phyloP scores from a whole-genome alignment of 2,113 vertebrate species.

The Phoxinus phoxinus region DNA sequence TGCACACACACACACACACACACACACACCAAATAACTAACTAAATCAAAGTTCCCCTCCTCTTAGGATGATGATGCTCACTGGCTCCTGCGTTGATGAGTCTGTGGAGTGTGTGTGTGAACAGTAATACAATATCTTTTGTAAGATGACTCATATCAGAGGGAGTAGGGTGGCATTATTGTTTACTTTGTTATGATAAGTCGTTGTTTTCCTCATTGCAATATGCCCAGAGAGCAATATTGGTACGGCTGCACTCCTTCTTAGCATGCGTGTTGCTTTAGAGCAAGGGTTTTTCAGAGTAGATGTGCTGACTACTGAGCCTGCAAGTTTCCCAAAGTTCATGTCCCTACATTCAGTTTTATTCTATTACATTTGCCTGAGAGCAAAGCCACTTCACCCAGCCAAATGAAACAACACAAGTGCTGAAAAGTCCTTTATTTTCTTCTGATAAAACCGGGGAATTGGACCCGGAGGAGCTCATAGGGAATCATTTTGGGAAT shows the following conservation, averaged over 20 bases:
- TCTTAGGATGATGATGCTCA: conserved; percentile 45
- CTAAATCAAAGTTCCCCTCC: conserved; percentile 23
- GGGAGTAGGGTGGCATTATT: conserved; percentile 43
- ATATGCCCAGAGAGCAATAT: conserved; percentile 46
- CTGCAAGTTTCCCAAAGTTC: conserved; percentile 34
- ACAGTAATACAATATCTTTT: conserved; percentile 9
- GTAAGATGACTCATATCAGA: conserved; percentile 42
- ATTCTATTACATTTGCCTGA: conserved; percentile 35
- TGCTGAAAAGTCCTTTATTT: conserved; percentile 16
- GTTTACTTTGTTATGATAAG: conserved; percentile 41
- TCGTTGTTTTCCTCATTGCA: conserved; percentile 32
- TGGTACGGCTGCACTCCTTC: conserved; percentile 27
- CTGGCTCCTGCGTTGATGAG: conserved; percentile 33
- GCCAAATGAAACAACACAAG: conserved; percentile 26
- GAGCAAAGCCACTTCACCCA: conserved; percentile 28
- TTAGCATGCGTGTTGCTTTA: conserved; percentile 26
- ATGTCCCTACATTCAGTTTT: conserved; percentile 35
- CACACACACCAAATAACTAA: conserved; percentile 22
- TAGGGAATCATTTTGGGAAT: not conserved
- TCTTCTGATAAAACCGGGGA: not conserved
- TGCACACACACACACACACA: conserved; percentile 15
- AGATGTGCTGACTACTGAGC: conserved; percentile 37
- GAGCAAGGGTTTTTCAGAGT: conserved; percentile 7
- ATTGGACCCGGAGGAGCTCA: conserved; percentile 10
- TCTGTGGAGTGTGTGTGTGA: conserved; percentile 30